Evolutionary conservation across 2,888 invertebrate genomes (phyloP), one percentile per base, ranked within the genome.

Genomic region (Xestobium rufovillosum): DNA sequence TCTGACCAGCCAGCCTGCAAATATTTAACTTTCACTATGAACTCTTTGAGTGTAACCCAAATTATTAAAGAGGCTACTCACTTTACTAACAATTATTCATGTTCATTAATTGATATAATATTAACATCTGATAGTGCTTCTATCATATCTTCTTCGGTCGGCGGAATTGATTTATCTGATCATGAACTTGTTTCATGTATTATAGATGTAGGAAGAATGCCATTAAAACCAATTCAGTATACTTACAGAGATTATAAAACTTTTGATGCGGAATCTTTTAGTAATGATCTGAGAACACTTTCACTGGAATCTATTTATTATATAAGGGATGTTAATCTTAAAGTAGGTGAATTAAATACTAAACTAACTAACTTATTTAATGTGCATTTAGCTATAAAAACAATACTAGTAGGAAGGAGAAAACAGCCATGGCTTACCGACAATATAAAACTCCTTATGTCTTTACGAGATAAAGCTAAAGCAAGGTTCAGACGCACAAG

Each of bases 361-460:
- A 23, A 30, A 11, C 16, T 41, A 16, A 6, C 34, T 11, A 2
- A 10, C 29, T 3, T 34, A 12, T 41, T 37, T 25, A 31, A 36
- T 14, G 8, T 15, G n/a, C 34, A 41, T 32, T 34, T 26, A 19
- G 34, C 38, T 26, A 17, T 38, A 2, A 38, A 19, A 30, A 34
- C 15, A 4, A 17, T 30, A 3, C 33, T 26, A 14, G 16, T 33
- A n/a, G 16, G 23, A n/a, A 32, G 27, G 26, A 13, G 23, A n/a
- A 10, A 11, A 9, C 15, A 26, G 9, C 19, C 32, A n/a, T 34
- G 36, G 42, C 16, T 41, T 19, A 42, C 42, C 8, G 14, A 14
- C 8, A 28, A 14, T 1, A 30, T 41, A 14, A 34, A 35, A 23
- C n/a, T 28, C 1, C 30, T 39, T 26, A 41, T 41, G 16, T 10